Conservation (phyloP, 2,888 invertebrate genomes). For the Drosophila recens region DNA sequence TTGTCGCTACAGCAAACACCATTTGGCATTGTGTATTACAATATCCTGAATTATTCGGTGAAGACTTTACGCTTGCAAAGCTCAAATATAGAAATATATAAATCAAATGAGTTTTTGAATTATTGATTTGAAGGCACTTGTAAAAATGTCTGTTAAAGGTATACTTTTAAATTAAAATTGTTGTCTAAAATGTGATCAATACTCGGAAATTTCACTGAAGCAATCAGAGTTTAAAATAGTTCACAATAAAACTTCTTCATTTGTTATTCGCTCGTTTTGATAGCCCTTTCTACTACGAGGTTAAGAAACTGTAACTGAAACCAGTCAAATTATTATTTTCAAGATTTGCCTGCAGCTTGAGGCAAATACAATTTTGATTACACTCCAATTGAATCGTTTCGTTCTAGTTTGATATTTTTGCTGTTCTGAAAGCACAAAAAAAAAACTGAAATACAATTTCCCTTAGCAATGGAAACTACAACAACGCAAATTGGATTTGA, state of each 20-base stretch:
- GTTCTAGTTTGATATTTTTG: neutral
- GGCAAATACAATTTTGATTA: neutral
- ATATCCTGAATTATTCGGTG: slow-evolving; percentile 48
- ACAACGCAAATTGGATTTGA: slow-evolving; percentile 43
- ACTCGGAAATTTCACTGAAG: too few relatives aligned
- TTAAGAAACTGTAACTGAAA: neutral
- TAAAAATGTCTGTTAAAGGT: neutral
- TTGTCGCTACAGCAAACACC: slow-evolving; percentile 23
- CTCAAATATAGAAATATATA: neutral
- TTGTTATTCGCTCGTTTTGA: too few relatives aligned
- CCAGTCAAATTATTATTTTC: neutral
- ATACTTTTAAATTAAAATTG: too few relatives aligned
- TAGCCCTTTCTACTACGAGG: neutral
- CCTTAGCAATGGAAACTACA: slow-evolving; percentile 6
- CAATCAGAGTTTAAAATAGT: too few relatives aligned
- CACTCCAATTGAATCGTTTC: neutral
- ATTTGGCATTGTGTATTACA: slow-evolving; percentile 23
- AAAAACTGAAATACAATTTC: neutral
- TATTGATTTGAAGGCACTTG: neutral
- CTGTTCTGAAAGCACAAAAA: neutral
- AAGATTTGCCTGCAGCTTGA: neutral
- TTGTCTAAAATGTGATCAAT: too few relatives aligned
- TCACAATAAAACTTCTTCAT: too few relatives aligned
- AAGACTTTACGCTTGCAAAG: neutral
- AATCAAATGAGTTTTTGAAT: neutral